These are phyloP conservation scores for Mylabris sibirica DNA, from an alignment of 2,888 invertebrate species.

Conservation along the genomic window DNA sequence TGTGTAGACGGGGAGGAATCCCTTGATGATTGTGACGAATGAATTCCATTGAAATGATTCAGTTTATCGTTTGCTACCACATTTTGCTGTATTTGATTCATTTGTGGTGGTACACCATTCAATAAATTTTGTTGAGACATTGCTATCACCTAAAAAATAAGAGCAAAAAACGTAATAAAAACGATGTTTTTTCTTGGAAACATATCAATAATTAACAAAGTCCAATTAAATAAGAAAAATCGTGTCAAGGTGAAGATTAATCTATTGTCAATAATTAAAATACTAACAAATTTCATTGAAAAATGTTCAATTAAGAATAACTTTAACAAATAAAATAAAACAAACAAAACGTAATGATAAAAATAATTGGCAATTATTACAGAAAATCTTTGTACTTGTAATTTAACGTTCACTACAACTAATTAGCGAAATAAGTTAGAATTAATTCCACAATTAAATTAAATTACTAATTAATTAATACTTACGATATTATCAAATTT, in stretches of 20 bases:
- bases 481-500: conserved; percentile 4
- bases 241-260: conserved; percentile 28
- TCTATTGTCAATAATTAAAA: neutral
- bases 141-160: conserved; percentile 15
- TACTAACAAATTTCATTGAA: neutral
- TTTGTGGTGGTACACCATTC: conserved; percentile 50
- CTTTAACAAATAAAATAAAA: neutral
- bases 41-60: conserved; percentile 53
- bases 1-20: conserved; percentile 56
- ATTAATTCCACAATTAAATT: neutral
- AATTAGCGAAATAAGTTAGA: neutral
- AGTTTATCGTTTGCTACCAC: conserved; percentile 26
- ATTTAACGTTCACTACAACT: neutral
- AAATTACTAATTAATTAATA: conserved; percentile 1
- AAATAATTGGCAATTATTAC: conserved; percentile 13
- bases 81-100: conserved; percentile 25
- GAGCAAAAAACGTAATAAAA: neutral
- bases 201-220: neutral
- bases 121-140: conserved; percentile 45
- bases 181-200: neutral
- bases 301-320: neutral
- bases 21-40: conserved; percentile 58
- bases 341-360: conserved; percentile 11
- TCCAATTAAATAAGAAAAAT: conserved; percentile 14
- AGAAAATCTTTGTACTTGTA: conserved; percentile 12